A percentile compares a stretch with the other conserved stretches of the same genome.
Evolutionary conservation across 2,888 invertebrate species (phyloP).

Genomic region (Drosophila tanythrix): DNA sequence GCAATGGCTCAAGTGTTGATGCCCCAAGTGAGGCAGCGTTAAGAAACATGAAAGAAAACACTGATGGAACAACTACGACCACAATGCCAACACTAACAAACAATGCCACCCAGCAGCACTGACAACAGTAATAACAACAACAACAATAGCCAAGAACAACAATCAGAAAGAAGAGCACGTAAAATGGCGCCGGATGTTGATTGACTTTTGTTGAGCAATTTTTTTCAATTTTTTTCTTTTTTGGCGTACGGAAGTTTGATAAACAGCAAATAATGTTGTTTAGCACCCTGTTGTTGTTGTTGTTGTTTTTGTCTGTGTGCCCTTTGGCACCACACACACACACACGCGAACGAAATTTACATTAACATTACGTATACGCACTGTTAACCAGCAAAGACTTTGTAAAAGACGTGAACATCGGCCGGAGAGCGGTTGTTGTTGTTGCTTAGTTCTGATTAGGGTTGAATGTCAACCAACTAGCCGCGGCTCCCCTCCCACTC

Average conservation of each 20-base stretch:
- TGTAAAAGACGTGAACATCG: conserved; percentile 32
- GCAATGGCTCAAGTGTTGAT: conserved; percentile 30
- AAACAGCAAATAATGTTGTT: conserved; percentile 62
- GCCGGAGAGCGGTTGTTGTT: neutral
- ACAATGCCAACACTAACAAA: conserved; percentile 38
- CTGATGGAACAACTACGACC: conserved; percentile 42
- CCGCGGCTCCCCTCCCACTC: neutral
- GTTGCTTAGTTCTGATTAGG: conserved; percentile 40
- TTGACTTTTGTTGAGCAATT: conserved; percentile 68
- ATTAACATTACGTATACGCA: conserved; percentile 49
- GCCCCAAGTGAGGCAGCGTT: conserved; percentile 31
- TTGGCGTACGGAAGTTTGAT: conserved; percentile 73
- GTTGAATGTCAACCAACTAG: conserved; percentile 24
- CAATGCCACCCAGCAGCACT: conserved; percentile 16
- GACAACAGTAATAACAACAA: conserved; percentile 1
- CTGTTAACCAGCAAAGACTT: conserved; percentile 8
- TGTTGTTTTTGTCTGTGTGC: conserved; percentile 4
- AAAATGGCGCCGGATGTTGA: conserved; percentile 69
- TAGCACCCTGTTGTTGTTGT: conserved; percentile 20
- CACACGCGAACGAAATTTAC: conserved; percentile 35
- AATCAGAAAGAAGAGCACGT: conserved; percentile 38
- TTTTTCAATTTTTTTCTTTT: neutral
- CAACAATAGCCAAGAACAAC: conserved; percentile 13
- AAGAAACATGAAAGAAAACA: conserved; percentile 49
- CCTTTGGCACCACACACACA: conserved; percentile 10